phyloP scores from a whole-genome alignment of 1,140 invertebrate species.

The Eueides isabella region DNA sequence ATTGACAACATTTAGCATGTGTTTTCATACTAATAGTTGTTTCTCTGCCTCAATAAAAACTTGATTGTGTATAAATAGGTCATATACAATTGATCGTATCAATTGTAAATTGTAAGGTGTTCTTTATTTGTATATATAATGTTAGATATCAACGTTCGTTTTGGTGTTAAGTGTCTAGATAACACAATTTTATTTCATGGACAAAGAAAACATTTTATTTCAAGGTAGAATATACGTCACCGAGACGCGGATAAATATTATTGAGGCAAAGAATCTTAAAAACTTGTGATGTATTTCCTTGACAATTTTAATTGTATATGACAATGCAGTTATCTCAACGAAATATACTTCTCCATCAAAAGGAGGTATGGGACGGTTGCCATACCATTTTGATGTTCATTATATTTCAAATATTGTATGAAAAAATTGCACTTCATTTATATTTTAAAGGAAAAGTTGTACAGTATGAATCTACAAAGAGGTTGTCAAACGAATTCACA shows the following conservation, averaged over 20 bases:
- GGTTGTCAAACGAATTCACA: conserved; percentile 5
- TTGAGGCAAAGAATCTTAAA: conserved; percentile 1
- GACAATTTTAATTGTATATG: neutral
- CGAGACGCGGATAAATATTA: conserved; percentile 1
- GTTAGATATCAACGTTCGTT: conserved; percentile 16
- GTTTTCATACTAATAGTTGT: conserved; percentile 44
- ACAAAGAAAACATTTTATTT: conserved; percentile 39
- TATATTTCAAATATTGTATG: conserved; percentile 3
- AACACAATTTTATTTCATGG: conserved; percentile 39
- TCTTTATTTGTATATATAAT: conserved; percentile 2
- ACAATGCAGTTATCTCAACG: neutral
- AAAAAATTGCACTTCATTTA: conserved; percentile 10
- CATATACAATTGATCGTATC: conserved; percentile 30
- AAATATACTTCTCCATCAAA: neutral
- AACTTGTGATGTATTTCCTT: neutral
- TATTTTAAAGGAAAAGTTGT: conserved; percentile 9
- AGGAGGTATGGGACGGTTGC: neutral
- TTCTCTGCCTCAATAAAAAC: conserved; percentile 27
- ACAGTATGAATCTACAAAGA: neutral
- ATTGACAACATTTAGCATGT: conserved; percentile 50
- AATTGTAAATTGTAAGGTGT: conserved; percentile 1
- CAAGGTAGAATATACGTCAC: conserved; percentile 9
- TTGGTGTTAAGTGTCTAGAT: conserved; percentile 28
- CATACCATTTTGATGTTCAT: neutral
- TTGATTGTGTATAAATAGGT: conserved; percentile 32